Conservation (phyloP, 2,797 vertebrate genomes). For the Astyanax mexicanus region DNA sequence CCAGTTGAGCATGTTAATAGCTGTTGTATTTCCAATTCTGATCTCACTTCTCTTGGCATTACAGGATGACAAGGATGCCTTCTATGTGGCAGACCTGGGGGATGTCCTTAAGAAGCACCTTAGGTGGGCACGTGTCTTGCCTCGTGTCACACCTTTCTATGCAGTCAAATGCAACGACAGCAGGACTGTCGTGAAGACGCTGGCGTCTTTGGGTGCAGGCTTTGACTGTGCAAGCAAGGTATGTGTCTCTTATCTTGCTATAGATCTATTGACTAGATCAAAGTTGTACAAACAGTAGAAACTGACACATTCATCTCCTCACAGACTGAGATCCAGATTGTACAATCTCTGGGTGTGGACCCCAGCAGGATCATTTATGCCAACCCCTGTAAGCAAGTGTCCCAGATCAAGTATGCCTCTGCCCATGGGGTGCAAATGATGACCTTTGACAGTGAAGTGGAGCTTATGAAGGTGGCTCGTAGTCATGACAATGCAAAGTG, state of each 20-base stretch:
- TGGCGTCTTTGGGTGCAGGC: slow-evolving; percentile 89
- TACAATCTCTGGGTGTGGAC: slow-evolving; percentile 92
- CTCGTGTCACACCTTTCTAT: slow-evolving; percentile 92
- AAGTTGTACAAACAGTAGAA: not conserved
- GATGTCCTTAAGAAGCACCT: slow-evolving; percentile 94
- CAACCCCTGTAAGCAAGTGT: slow-evolving; percentile 98
- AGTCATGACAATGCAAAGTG: slow-evolving; percentile 94
- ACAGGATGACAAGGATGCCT: slow-evolving; percentile 97
- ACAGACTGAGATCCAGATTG: slow-evolving; percentile 94
- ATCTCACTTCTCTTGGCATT: not conserved
- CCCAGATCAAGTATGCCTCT: slow-evolving; percentile 96
- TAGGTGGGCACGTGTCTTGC: slow-evolving; percentile 89
- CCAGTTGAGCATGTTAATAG: not conserved
- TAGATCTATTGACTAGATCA: too few species aligned
- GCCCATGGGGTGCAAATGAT: slow-evolving; percentile 95
- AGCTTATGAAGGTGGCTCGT: slow-evolving; percentile 94
- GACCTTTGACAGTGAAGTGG: slow-evolving; percentile 98
- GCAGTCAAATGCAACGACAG: slow-evolving; percentile 97
- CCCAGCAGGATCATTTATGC: slow-evolving; percentile 95
- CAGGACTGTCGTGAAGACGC: slow-evolving; percentile 85
- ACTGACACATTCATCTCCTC: not conserved
- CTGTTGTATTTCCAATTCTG: not conserved
- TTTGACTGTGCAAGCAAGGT: slow-evolving; percentile 99
- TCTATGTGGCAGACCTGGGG: slow-evolving; percentile 95
- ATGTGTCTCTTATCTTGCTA: too few species aligned